Evolutionary conservation across 2,888 invertebrate species (phyloP).

Genomic region (Thyatira batis): DNA sequence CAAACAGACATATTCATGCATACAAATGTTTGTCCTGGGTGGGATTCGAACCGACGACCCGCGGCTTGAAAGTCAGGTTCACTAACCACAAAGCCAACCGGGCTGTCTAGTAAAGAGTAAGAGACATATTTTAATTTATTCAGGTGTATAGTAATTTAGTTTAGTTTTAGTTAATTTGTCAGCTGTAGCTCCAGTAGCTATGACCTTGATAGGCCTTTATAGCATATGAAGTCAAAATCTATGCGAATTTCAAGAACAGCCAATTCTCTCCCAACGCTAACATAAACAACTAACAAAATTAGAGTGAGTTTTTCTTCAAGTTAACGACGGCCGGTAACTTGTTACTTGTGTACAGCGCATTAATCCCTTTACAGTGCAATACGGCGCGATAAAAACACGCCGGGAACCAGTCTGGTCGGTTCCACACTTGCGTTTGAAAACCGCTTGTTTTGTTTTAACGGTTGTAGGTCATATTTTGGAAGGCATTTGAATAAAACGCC

Average conservation of each 20-base stretch:
- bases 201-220: too few species aligned
- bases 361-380: conserved; percentile 25
- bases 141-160: too few species aligned
- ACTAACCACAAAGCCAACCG: too few species aligned
- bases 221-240: neutral
- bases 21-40: too few species aligned
- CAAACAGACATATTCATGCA: too few species aligned
- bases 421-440: conserved; percentile 8
- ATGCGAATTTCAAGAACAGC: neutral
- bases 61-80: too few species aligned
- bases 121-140: too few species aligned
- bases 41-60: too few species aligned
- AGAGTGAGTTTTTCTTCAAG: conserved; percentile 1
- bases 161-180: too few species aligned
- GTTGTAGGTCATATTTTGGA: neutral
- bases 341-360: conserved; percentile 6
- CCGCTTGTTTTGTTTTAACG: neutral
- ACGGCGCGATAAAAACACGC: conserved; percentile 16
- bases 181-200: too few species aligned
- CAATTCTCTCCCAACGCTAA: neutral
- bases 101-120: too few species aligned
- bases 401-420: conserved; percentile 7
- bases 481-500: too few species aligned
- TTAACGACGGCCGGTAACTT: conserved; percentile 8
- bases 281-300: neutral